Percentiles rank a stretch among this genome's conserved stretches.
Evolutionary conservation across 2,113 vertebrate genomes (phyloP).

Genomic region (Ceyx cyanopectus): DNA sequence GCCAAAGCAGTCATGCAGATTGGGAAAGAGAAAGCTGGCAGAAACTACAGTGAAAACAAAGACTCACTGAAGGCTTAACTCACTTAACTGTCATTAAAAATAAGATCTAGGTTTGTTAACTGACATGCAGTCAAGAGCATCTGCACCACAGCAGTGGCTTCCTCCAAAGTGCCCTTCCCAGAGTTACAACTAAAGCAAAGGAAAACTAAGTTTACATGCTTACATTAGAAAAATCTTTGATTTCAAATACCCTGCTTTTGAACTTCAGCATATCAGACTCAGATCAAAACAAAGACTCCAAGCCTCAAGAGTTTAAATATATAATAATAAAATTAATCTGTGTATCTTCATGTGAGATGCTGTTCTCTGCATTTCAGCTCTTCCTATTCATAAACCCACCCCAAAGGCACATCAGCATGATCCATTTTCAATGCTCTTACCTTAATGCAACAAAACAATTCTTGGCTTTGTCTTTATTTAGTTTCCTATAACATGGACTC

Average conservation of each 20-base stretch:
- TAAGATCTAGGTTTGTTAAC: neutral
- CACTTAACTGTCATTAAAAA: neutral
- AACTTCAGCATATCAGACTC: neutral
- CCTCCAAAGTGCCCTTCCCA: neutral
- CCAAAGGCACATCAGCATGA: neutral
- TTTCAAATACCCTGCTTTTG: neutral
- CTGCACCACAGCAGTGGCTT: neutral
- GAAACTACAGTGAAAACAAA: neutral
- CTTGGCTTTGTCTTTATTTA: neutral
- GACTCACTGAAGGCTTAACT: neutral
- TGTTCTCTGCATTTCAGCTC: neutral
- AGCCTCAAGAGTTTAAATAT: neutral
- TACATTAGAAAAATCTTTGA: conserved; percentile 5
- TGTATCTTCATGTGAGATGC: neutral
- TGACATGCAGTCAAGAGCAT: neutral
- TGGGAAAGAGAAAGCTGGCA: neutral
- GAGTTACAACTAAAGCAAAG: neutral
- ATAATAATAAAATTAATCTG: neutral
- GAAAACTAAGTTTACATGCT: neutral
- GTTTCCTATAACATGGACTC: neutral
- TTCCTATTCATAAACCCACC: neutral
- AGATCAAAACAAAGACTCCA: conserved; percentile 13
- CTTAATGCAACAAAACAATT: neutral
- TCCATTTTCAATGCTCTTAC: neutral
- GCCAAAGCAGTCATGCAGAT: neutral